Evolutionary conservation across 2,113 vertebrate genomes (phyloP).

Genomic region (Ranitomeya variabilis): DNA sequence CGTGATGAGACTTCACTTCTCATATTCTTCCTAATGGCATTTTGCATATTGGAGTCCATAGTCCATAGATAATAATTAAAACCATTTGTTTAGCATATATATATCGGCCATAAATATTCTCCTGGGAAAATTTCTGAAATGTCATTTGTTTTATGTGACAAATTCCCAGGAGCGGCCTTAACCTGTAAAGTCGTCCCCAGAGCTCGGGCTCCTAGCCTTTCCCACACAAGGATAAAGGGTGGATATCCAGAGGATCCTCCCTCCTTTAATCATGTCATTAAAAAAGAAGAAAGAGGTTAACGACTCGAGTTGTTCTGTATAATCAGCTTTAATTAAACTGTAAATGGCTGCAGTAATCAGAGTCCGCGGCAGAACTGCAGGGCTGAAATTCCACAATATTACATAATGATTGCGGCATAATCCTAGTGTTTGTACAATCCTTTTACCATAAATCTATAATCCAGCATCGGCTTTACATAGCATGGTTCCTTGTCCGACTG

Average conservation of each 20-base stretch:
- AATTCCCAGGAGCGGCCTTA: constrained; percentile 42
- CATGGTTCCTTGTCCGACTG: not conserved
- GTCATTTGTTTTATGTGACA: constrained; percentile 23
- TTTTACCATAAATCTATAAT: not conserved
- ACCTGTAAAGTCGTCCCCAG: not conserved
- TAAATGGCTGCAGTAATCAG: not conserved
- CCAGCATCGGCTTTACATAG: not conserved
- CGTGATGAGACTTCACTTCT: not conserved
- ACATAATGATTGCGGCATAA: not conserved
- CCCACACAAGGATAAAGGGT: constrained; percentile 36
- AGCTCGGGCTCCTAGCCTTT: not conserved
- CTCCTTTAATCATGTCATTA: constrained; percentile 22
- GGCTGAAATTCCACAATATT: not conserved
- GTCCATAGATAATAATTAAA: constrained; percentile 4
- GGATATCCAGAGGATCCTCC: not conserved
- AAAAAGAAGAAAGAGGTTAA: constrained; percentile 26
- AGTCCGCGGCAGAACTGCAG: not conserved
- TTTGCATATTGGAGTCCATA: not conserved
- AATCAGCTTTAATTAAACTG: constrained; percentile 17
- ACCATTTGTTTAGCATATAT: not conserved
- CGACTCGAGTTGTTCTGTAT: not conserved
- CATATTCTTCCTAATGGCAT: not conserved
- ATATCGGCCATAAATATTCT: not conserved
- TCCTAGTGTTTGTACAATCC: not conserved
- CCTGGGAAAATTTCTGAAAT: not conserved